Base-by-base conservation (phyloP, 23 tunicate genomes). In the Halocynthia roretzi region DNA sequence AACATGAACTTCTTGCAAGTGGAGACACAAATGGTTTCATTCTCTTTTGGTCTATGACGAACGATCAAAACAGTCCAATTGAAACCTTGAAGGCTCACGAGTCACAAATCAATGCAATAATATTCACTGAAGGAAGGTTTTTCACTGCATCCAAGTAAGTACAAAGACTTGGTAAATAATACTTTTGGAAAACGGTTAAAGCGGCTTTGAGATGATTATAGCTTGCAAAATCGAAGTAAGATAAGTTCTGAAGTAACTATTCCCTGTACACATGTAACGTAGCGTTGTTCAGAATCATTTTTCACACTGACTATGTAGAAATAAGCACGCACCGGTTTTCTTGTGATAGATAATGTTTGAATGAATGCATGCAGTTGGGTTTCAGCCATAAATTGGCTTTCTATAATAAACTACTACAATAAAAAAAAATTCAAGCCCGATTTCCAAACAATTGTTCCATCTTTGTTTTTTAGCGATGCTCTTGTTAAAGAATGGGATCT, bases 401-500 rank as follows among this genome's bases (percentile, higher is more conserved):
- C 44, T 31, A 31, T 31, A 31, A 31, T 31, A 31, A 31, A 31
- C 44, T 31, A 31, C 64, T 60, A 4, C 62, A 57, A 12, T 57
- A 12, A 12, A 57, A 57, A 57, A 57, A 58, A 14, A 1, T 14
- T 14, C 64, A 14, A 58, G 64, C 15, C 1, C 64, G 64, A 1
- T 2, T 58, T 2, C 15, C 2, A 1, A 58, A n/a, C 4, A 58
- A n/a, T n/a, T 31, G 44, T 31, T 31, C 1, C 44, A 17, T 80
- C 23, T 8, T 77, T 7, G 51, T 20, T 60, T 81, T 68, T 19
- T 57, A 91, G 97, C 50, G 97, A 91, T 67, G 77, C 66, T 56
- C 82, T 75, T 12, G 68, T 91, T 40, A 91, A 91, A 62, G 97
- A 91, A 82, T 91, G 97, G 97, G 89, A 91, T 7, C 17, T 91